A percentile compares a stretch with the other conserved stretches of the same genome.
Conservation (phyloP, 2,888 invertebrate species). For the Galeopsomyia nigrocyanea region DNA sequence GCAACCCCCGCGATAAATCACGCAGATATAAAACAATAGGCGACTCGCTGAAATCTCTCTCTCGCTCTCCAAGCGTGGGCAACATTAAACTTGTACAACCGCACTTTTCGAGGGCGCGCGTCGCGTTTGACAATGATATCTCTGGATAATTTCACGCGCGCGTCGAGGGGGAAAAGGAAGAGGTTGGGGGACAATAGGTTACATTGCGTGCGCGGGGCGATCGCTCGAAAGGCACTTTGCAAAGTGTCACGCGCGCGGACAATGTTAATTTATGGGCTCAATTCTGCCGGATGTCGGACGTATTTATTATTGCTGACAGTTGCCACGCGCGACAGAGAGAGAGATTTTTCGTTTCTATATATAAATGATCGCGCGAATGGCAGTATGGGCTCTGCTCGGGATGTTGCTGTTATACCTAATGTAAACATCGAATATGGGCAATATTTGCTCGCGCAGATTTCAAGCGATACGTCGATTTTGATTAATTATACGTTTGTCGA, state of each 20-base stretch:
- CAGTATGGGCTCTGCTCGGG: not conserved
- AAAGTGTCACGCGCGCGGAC: not conserved
- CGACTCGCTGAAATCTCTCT: not conserved
- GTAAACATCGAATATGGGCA: too few species aligned
- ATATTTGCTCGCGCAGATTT: too few species aligned
- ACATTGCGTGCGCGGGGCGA: slow-evolving; percentile 1
- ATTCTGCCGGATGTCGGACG: not conserved
- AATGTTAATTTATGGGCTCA: slow-evolving; percentile 24
- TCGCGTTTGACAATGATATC: not conserved
- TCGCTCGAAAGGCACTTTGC: slow-evolving; percentile 6
- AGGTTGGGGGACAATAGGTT: not conserved
- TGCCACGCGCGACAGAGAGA: not conserved
- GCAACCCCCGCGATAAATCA: slow-evolving; percentile 29
- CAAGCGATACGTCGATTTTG: not conserved
- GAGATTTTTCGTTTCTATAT: not conserved
- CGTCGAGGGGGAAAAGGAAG: slow-evolving; percentile 47
- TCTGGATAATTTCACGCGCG: slow-evolving; percentile 55
- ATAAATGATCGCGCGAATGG: not conserved
- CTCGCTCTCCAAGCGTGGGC: too few species aligned
- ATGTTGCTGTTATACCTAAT: too few species aligned
- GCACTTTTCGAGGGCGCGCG: not conserved
- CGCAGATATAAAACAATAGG: slow-evolving; percentile 24
- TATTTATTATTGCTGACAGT: not conserved
- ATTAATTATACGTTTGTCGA: too few species aligned
- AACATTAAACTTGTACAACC: too few species aligned